These are phyloP conservation scores for Chloroclystis v-ata DNA, from an alignment of 2,888 invertebrate species.

Conservation along the genomic window DNA sequence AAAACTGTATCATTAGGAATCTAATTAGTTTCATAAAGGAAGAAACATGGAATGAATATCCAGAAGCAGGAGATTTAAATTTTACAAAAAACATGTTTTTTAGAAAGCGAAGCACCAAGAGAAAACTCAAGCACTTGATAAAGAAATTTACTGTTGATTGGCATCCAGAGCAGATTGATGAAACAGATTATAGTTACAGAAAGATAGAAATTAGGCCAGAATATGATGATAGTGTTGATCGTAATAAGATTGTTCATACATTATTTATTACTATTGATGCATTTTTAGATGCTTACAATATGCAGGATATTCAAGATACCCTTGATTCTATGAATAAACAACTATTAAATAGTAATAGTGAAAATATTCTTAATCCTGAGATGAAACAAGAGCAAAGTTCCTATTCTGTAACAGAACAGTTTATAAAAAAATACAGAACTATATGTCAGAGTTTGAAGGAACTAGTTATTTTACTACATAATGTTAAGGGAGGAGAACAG, in stretches of 20 bases:
- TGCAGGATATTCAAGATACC: constrained; percentile 50
- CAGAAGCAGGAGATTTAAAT: constrained; percentile 32
- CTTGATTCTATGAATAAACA: constrained; percentile 49
- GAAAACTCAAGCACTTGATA: constrained; percentile 33
- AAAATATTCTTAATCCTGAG: constrained; percentile 16
- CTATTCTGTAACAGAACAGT: constrained; percentile 49
- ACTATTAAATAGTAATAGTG: constrained; percentile 25
- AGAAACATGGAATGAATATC: constrained; percentile 41
- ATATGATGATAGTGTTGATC: constrained; percentile 22
- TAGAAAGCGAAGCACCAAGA: constrained; percentile 38
- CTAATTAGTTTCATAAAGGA: constrained; percentile 46
- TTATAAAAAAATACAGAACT: constrained; percentile 54
- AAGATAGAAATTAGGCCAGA: constrained; percentile 35
- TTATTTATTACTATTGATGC: constrained; percentile 56
- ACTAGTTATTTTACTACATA: constrained; percentile 38
- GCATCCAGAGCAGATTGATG: constrained; percentile 5
- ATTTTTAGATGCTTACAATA: constrained; percentile 56
- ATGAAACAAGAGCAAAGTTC: constrained; percentile 32
- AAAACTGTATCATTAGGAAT: constrained; percentile 46
- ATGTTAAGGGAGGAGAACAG: constrained; percentile 33
- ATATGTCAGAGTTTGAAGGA: constrained; percentile 48
- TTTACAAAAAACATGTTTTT: constrained; percentile 31
- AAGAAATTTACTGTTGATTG: constrained; percentile 34
- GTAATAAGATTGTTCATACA: constrained; percentile 44
- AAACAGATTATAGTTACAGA: constrained; percentile 30